phyloP scores from a whole-genome alignment of 1,140 invertebrate genomes.

The Geopemphigus sp. region DNA sequence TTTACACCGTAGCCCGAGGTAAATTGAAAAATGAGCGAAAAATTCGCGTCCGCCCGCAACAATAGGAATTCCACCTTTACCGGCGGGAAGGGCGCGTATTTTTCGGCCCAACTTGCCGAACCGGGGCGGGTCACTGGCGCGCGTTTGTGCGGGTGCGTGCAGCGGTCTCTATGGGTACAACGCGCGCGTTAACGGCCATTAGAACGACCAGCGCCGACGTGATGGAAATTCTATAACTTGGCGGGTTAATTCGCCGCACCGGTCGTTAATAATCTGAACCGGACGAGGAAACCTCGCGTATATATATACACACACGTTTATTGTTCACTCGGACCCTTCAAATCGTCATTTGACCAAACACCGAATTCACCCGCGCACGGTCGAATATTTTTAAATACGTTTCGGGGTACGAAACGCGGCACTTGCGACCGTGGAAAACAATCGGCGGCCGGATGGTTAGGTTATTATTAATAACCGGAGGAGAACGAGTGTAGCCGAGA shows the following conservation, averaged over 20 bases:
- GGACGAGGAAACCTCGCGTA: not conserved
- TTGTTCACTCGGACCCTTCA: not conserved
- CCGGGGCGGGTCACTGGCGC: not conserved
- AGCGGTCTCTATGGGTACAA: not conserved
- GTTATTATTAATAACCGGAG: too few relatives aligned
- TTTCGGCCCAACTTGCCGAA: not conserved
- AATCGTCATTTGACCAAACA: not conserved
- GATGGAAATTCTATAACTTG: conserved; percentile 15
- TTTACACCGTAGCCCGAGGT: too few relatives aligned
- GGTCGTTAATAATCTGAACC: not conserved
- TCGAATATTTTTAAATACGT: conserved; percentile 1
- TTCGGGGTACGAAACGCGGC: too few relatives aligned
- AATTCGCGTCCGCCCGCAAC: not conserved
- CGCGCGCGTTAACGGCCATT: not conserved
- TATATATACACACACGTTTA: too few relatives aligned
- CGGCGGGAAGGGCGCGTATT: not conserved
- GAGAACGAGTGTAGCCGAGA: too few relatives aligned
- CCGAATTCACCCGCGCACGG: not conserved
- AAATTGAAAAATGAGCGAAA: conserved; percentile 3
- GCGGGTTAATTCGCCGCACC: not conserved
- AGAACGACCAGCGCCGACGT: not conserved
- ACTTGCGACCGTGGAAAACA: too few relatives aligned
- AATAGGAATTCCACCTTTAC: not conserved
- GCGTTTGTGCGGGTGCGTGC: not conserved
- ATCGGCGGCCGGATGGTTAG: too few relatives aligned